Evolutionary conservation across 2,888 invertebrate species (phyloP), one percentile per base, ranked within the genome.

Genomic region (Balanococcus diminutus): DNA sequence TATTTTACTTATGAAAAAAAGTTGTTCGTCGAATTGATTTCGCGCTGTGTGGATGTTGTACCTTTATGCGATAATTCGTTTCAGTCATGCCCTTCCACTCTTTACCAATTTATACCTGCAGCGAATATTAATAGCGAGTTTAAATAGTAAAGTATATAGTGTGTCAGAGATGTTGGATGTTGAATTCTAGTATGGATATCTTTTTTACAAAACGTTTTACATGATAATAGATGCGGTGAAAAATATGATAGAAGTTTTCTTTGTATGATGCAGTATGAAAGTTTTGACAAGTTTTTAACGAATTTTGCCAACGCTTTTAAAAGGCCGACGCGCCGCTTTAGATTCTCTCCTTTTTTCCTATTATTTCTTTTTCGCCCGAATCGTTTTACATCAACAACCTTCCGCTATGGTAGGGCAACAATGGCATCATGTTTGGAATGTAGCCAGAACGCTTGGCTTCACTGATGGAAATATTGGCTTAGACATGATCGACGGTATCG

Each of bases 231-330:
- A 67, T 2, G 67, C 67, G 2, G 56, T 22, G 67, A 67, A 67
- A 67, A 67, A 67, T 67, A 28, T 67, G 28, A 22, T 56, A 22
- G 22, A 28, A 67, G 67, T 67, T 67, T 67, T 67, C 67, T 67
- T 67, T 67, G 28, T 67, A 67, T 28, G 67, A 67, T 67, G 67
- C 67, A 67, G 28, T 67, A 67, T 67, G 67, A 67, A 67, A 67
- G 67, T 67, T 67, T 67, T 67, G 67, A 67, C 67, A 67, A 67
- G 67, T 67, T 67, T 67, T 28, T 67, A 67, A 67, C 67, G 67
- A 67, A 67, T 67, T 67, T 67, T 67, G 67, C 67, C 67, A 67
- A 67, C 67, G 67, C n/a, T 16, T 67, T 67, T 67, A 1, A 22
- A 56, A 56, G 11, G 56, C 56, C 56, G 56, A 9, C 11, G 42